A percentile compares a stretch with the other conserved stretches of the same genome.
Evolutionary conservation across 2,888 invertebrate species (phyloP).

Genomic region (Ecliptopera silaceata): DNA sequence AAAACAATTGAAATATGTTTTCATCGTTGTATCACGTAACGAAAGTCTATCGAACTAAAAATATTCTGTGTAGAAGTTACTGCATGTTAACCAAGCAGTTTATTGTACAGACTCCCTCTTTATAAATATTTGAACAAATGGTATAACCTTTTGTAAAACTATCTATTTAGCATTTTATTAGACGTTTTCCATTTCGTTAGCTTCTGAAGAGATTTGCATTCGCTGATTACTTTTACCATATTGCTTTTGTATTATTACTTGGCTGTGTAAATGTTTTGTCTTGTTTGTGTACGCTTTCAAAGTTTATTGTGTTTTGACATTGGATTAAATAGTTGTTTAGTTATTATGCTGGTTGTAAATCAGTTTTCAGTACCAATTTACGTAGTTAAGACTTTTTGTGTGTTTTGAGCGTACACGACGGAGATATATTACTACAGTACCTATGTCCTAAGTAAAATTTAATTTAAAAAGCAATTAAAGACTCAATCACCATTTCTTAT

Average conservation of each 20-base stretch:
- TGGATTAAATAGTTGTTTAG: neutral
- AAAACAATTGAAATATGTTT: too few species aligned
- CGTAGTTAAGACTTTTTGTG: too few species aligned
- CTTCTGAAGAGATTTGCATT: slow-evolving; percentile 21
- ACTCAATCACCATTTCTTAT: too few species aligned
- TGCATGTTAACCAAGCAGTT: neutral
- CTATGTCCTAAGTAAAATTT: too few species aligned
- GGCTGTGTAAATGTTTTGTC: slow-evolving; percentile 7
- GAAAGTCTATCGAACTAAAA: too few species aligned
- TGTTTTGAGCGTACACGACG: too few species aligned
- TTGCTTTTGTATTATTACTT: neutral
- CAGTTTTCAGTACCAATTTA: too few species aligned
- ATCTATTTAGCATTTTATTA: slow-evolving; percentile 19
- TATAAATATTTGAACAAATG: neutral
- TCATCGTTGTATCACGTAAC: too few species aligned
- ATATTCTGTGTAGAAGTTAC: too few species aligned
- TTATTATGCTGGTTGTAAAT: too few species aligned
- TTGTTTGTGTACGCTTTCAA: neutral
- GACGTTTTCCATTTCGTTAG: slow-evolving; percentile 21
- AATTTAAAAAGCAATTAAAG: too few species aligned
- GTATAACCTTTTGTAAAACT: slow-evolving; percentile 2
- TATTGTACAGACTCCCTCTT: neutral
- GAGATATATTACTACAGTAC: too few species aligned
- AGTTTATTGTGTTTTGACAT: neutral
- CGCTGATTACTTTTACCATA: slow-evolving; percentile 16